These are phyloP conservation scores for Gadus chalcogrammus DNA, from an alignment of 2,113 vertebrate species.

Conservation along the genomic window DNA sequence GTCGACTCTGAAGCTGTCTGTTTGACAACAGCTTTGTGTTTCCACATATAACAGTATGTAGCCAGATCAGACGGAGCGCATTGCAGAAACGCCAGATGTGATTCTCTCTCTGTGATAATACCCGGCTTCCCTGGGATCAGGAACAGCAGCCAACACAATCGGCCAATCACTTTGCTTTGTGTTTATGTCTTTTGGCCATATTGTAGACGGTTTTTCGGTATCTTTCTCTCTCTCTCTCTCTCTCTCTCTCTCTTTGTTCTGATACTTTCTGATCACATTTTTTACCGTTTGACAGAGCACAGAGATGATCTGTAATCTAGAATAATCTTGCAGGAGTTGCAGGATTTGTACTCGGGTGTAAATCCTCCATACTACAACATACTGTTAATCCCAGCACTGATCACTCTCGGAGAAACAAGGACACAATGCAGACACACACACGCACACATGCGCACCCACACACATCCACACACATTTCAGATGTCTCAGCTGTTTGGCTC, in stretches of 20 bases:
- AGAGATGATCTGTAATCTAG: slow-evolving; percentile 10
- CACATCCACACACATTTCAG: no score
- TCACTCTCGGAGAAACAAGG: slow-evolving; percentile 4
- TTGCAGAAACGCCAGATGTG: no score
- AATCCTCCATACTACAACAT: slow-evolving; percentile 11
- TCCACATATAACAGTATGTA: no score
- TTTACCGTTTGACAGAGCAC: neutral
- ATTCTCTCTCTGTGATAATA: no score
- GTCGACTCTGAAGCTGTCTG: no score
- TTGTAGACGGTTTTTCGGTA: neutral
- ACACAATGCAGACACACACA: neutral
- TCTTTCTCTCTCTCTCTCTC: no score
- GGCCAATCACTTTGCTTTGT: no score
- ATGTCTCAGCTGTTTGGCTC: no score
- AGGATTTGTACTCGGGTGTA: slow-evolving; percentile 18
- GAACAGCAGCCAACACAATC: neutral
- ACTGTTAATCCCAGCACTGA: slow-evolving; percentile 21
- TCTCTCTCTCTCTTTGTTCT: neutral
- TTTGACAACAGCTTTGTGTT: no score
- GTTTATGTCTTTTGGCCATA: neutral
- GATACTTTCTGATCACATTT: neutral
- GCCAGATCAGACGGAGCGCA: no score
- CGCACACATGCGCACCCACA: no score
- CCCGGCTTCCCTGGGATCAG: neutral
- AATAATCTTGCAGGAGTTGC: slow-evolving; percentile 21